Conservation (phyloP, 2,888 invertebrate genomes). For the Heteromurus nitidus region DNA sequence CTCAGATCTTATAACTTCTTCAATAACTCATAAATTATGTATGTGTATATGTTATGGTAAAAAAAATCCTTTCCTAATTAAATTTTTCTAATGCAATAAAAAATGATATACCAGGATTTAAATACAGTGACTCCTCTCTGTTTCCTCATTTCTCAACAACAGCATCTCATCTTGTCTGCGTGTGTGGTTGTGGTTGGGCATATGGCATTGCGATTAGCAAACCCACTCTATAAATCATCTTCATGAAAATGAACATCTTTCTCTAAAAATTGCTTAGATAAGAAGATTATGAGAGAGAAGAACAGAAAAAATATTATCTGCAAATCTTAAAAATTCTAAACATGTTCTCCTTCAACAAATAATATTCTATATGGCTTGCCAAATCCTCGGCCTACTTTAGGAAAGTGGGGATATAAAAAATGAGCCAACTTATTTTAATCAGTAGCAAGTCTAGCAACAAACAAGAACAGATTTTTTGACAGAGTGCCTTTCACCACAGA, state of each 20-base stretch:
- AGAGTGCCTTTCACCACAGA: neutral
- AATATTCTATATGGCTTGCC: no score
- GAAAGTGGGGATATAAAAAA: neutral
- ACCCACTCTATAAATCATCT: neutral
- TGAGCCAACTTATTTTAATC: neutral
- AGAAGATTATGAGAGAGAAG: no score
- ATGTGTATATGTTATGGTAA: neutral
- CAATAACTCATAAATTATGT: neutral
- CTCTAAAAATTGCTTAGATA: no score
- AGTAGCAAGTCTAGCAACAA: neutral
- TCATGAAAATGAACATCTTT: neutral
- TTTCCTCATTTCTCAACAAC: neutral
- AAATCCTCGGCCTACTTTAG: neutral
- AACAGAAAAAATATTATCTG: no score
- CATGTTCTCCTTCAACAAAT: no score
- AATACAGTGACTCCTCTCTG: no score
- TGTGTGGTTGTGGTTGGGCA: neutral
- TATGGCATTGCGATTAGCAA: neutral
- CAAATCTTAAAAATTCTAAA: no score
- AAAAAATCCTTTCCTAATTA: neutral
- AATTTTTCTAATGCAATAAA: neutral
- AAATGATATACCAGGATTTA: neutral
- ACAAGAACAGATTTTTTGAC: neutral
- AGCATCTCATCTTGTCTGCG: neutral
- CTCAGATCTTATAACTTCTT: neutral